Base-by-base conservation (phyloP, 1,140 invertebrate genomes). In the Drosophila quadrilineata region DNA sequence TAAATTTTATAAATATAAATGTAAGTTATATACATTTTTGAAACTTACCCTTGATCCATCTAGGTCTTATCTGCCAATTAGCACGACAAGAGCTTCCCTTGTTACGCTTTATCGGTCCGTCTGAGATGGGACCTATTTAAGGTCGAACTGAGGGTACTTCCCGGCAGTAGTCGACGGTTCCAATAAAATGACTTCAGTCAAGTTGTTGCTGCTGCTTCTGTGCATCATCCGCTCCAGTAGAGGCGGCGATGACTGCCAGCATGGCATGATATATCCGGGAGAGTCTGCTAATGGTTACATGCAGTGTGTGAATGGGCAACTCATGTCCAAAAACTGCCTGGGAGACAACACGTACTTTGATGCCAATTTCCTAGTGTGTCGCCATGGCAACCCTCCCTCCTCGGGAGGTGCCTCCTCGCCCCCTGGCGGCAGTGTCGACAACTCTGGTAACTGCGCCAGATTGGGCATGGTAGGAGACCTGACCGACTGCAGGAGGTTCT, bases 401-500 rank as follows among this genome's bases (percentile, higher is more conserved):
- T n/a, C n/a, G n/a, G n/a, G n/a, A n/a, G n/a, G n/a, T n/a, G n/a
- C n/a, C n/a, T n/a, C n/a, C n/a, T 24, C 41, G 5, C 12, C 8
- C 1, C 35, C 41, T 1, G 22, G 3, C 0, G 22, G 10, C 1
- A 17, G 35, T 5, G 8, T 0, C 1, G 21, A 6, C 6, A 19
- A 26, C 3, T 12, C 49, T 3, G 46, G 14, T 8, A 56, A 38
- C 4, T 82, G 76, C 14, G 49, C 69, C 26, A 56, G 63, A 2
- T 10, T 8, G 9, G 76, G 76, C 2, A 12, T 75, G 10, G 38
- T 43, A 6, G 76, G 40, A 0, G 77, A 82, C 6, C 48, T 75
- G 1, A 52, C 43, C 3, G 31, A 82, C 22, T 82, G 77, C 26
- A 43, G 54, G n/a, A 35, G 53, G 0, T 82, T 36, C 33, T 82